Conservation (phyloP, 2,113 vertebrate genomes). For the Platysternon megacephalum region DNA sequence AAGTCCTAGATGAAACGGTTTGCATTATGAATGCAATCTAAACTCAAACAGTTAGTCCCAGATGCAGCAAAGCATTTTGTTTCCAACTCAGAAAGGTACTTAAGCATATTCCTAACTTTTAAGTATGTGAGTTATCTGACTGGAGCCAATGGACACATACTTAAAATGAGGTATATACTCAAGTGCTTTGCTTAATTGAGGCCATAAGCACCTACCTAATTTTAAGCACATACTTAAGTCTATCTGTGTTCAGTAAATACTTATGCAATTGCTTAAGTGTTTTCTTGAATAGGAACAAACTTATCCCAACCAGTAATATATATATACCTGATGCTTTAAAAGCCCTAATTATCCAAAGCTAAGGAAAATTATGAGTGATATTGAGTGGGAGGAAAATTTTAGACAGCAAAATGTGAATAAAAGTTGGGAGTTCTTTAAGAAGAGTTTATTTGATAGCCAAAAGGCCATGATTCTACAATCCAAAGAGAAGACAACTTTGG, state of each 20-base stretch:
- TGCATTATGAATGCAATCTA: background rate
- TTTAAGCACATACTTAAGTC: background rate
- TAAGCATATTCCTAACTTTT: background rate
- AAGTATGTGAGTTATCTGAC: background rate
- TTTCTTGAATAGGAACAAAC: background rate
- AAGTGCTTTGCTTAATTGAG: background rate
- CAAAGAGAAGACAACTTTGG: background rate
- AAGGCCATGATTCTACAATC: rapidly evolving
- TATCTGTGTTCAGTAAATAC: background rate
- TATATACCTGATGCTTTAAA: background rate
- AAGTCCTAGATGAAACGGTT: background rate
- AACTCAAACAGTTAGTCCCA: background rate
- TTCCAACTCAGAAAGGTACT: background rate
- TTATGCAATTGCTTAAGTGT: background rate
- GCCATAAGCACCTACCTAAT: background rate
- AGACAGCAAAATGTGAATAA: background rate
- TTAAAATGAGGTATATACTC: background rate
- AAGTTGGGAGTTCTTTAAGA: background rate
- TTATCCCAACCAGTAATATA: background rate
- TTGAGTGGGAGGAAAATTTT: background rate
- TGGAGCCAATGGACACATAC: rapidly evolving
- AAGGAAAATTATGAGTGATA: background rate
- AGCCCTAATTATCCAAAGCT: rapidly evolving
- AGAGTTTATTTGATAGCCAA: background rate
- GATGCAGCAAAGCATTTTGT: background rate